These are phyloP conservation scores for Odontocerum albicorne DNA, from an alignment of 2,888 invertebrate species.

Conservation along the genomic window DNA sequence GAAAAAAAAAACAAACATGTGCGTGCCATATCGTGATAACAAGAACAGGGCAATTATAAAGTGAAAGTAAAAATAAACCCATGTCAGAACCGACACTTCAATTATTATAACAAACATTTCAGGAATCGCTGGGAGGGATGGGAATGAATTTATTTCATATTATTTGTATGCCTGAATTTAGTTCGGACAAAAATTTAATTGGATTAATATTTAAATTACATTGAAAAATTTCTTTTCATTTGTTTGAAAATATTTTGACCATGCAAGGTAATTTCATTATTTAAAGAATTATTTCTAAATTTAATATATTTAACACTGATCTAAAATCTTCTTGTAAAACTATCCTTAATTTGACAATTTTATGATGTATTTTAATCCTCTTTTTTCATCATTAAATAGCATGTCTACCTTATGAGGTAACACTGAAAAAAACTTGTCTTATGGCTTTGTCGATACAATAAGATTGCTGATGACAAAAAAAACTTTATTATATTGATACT, in stretches of 20 bases:
- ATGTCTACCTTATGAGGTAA: too few relatives aligned
- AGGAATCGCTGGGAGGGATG: too few relatives aligned
- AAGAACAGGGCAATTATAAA: slow-evolving; percentile 22
- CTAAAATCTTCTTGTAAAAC: not conserved
- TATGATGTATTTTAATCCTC: too few relatives aligned
- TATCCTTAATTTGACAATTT: too few relatives aligned
- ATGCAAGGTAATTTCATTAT: too few relatives aligned
- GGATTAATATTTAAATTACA: not conserved
- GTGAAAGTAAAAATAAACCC: slow-evolving; percentile 22
- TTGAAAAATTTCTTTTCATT: too few relatives aligned
- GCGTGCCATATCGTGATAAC: slow-evolving; percentile 21
- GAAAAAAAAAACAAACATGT: slow-evolving; percentile 8
- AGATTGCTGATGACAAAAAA: too few relatives aligned
- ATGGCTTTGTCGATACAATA: too few relatives aligned
- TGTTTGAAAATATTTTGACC: too few relatives aligned
- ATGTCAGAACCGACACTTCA: slow-evolving; percentile 24
- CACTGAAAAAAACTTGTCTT: too few relatives aligned
- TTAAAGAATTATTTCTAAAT: not conserved
- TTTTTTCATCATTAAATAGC: too few relatives aligned
- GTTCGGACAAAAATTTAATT: not conserved
- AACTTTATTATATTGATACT: not conserved
- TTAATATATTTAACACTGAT: not conserved
- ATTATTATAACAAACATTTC: slow-evolving; percentile 23
- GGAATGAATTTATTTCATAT: too few relatives aligned
- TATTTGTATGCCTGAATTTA: not conserved